Percentiles rank a stretch among this genome's conserved stretches.
These are phyloP conservation scores for Punctoribates punctum DNA, from an alignment of 2,888 invertebrate species.

Conservation along the genomic window DNA sequence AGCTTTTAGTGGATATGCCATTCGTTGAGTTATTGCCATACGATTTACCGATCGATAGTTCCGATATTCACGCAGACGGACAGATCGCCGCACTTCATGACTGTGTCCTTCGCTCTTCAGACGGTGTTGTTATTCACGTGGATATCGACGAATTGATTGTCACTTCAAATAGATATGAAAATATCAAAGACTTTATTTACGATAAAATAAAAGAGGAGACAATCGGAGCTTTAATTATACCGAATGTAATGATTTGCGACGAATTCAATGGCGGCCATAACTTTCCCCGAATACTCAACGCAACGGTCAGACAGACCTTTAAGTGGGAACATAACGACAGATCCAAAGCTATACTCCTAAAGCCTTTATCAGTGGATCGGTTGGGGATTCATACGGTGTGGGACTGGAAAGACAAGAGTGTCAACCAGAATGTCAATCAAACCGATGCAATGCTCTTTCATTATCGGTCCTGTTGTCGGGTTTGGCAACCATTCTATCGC, in stretches of 20 bases:
- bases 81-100: slow-evolving; percentile 25
- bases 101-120: background rate
- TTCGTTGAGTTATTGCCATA: slow-evolving; percentile 19
- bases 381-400: slow-evolving; percentile 24
- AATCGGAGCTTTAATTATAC: slow-evolving; percentile 1
- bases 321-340: slow-evolving; percentile 14
- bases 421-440: background rate
- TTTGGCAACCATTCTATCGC: slow-evolving; percentile 21
- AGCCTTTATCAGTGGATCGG: background rate
- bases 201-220: background rate
- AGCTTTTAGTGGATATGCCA: background rate
- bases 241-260: slow-evolving; percentile 10
- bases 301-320: background rate
- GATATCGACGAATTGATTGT: slow-evolving; percentile 24
- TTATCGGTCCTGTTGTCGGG: slow-evolving; percentile 10
- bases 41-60: slow-evolving; percentile 24
- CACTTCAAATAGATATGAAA: background rate
- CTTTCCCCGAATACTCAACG: slow-evolving; percentile 13
- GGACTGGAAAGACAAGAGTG: background rate
- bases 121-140: background rate
- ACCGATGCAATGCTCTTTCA: background rate
- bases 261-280: background rate
- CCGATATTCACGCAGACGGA: slow-evolving; percentile 18
- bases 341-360: background rate
- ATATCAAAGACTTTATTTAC: background rate